Evolutionary conservation across 2,113 vertebrate species (phyloP), one percentile per base, ranked within the genome.

Genomic region (Nannospalax galili): DNA sequence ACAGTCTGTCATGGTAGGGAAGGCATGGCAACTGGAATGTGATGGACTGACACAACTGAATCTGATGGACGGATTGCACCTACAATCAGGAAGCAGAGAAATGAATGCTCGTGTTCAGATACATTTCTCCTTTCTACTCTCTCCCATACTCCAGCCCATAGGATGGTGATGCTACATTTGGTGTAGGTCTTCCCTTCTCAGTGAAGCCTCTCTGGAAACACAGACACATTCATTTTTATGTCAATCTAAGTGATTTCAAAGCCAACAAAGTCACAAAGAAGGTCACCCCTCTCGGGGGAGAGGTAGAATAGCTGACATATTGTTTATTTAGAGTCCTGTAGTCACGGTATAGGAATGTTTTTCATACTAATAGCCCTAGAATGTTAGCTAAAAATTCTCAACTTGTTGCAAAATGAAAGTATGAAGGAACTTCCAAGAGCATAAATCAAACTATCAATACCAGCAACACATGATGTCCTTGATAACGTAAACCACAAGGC

Each of bases 301-400:
- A 95, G 45, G 67, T 78, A 37, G 69, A 22, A 5, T 58, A 90
- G 62, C 32, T 81, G 30, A 12, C 62, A 78, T 95, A 78, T 88
- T 96, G 95, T 91, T 87, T 56, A 93, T 35, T 58, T 60, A 64
- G 52, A 88, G 40, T 77, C 26, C 45, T 60, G 19, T 40, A 93
- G 60, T 95, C 88, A 40, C 64, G 89, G 91, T 84, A 86, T 74
- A 96, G 72, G 45, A 91, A 78, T 96, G 92, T 81, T 88, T 90
- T 75, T 90, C 69, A 88, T 95, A 93, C 93, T 82, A 42, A 85
- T 95, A 97, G 89, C 6, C n/a, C 40, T 88, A n/a, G 19, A 95
- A 88, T 45, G 79, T 56, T 24, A 45, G 28, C 7, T 60, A 64
- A 3, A 10, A 77, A 85, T 48, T 91, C 67, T 48, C 60, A 93